Base-by-base conservation (phyloP, 2,113 vertebrate genomes). In the Brachypteracias leptosomus region DNA sequence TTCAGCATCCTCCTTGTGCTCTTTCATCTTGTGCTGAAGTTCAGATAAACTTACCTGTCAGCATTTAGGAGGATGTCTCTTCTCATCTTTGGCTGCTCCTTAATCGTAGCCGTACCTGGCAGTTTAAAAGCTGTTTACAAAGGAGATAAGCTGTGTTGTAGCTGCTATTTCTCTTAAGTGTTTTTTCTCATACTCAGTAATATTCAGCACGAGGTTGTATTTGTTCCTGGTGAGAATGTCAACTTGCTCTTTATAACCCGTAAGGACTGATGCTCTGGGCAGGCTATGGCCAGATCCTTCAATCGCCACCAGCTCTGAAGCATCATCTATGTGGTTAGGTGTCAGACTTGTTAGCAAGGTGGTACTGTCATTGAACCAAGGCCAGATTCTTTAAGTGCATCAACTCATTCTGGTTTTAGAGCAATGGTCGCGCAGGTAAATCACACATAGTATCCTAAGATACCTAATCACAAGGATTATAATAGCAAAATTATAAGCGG, bases 1-100 rank as follows among this genome's bases (percentile, higher is more conserved):
- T 84, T 89, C 42, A 76, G 79, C 80, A 57, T 77, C 36, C 40
- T 83, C 1, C 0, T 71, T 36, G n/a, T 71, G 68, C 54, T 84
- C 36, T 96, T 91, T 93, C 71, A 90, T 90, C 82, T 55, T 55
- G 47, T 68, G 71, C 78, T 59, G 75, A 52, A 85, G 57, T 74
- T 90, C 70, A 51, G n/a, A 74, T 76, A 68, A 85, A 85, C 78
- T 75, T 59, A 75, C 89, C 85, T 93, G 83, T 88, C 79, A 92
- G 89, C 79, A 73, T 44, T 44, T 57, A 52, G 0, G 36, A 83
- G 82, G 49, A 59, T 40, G 35, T 62, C 63, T 94, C 13, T 33
- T 86, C 63, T 68, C 25, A 10, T 62, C 59, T 86, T 31, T 33
- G 59, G 67, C 62, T 77, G 31, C 66, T 95, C 72, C 89, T 89